Conservation (phyloP, 2,113 vertebrate genomes). For the Macrotus californicus region DNA sequence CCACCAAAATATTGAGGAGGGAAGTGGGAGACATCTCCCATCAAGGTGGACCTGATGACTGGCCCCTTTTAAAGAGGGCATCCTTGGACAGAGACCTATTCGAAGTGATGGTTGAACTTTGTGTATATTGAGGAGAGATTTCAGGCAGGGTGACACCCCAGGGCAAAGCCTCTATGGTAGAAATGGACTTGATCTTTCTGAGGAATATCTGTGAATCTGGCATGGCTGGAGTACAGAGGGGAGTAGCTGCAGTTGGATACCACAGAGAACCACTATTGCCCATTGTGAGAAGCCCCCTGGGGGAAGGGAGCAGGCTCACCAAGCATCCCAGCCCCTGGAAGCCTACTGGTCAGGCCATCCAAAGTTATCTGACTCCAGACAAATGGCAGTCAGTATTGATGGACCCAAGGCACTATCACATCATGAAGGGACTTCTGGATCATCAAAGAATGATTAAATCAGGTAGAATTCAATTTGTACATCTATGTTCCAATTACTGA, state of each 20-base stretch:
- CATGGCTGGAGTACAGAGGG: background rate
- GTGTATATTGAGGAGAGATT: background rate
- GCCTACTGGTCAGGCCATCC: background rate
- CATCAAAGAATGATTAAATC: background rate
- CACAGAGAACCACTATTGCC: background rate
- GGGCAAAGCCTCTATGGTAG: background rate
- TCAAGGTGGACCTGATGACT: too few species aligned
- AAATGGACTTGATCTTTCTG: background rate
- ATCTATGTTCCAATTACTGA: background rate
- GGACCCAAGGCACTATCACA: background rate
- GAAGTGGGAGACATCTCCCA: background rate
- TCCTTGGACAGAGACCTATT: background rate
- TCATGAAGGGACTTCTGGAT: background rate
- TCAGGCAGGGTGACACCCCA: background rate
- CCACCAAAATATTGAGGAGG: background rate
- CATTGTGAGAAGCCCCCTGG: background rate
- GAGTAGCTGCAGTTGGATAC: background rate
- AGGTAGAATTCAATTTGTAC: background rate
- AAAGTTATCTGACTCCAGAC: background rate
- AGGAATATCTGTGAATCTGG: background rate
- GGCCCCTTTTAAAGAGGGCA: background rate
- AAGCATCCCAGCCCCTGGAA: background rate
- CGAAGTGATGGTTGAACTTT: background rate
- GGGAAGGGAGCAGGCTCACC: background rate
- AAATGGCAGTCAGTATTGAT: background rate